Percentiles rank a stretch among this genome's conserved stretches.
These are phyloP conservation scores for Aleiodes testaceus DNA, from an alignment of 2,888 invertebrate genomes.

Conservation along the genomic window DNA sequence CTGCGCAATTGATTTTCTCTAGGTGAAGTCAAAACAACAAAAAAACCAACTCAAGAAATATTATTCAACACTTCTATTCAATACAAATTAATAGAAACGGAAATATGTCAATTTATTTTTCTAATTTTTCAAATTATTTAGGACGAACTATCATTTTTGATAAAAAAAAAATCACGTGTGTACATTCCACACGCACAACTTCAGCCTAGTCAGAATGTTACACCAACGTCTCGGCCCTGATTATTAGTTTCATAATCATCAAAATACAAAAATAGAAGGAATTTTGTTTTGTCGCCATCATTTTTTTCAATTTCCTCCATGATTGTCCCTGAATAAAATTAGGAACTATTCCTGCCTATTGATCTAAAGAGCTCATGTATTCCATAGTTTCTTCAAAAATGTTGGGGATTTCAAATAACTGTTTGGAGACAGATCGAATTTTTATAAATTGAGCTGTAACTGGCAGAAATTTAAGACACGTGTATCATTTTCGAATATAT, in stretches of 20 bases:
- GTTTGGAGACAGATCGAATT: not conserved
- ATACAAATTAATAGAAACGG: too few species aligned
- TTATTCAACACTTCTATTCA: too few species aligned
- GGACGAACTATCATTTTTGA: too few species aligned
- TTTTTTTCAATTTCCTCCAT: conserved; percentile 6
- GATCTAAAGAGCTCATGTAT: not conserved
- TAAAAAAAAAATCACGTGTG: too few species aligned
- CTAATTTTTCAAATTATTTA: too few species aligned
- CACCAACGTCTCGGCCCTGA: too few species aligned
- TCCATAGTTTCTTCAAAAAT: not conserved
- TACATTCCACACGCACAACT: too few species aligned
- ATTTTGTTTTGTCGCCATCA: conserved; percentile 37
- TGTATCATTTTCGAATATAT: not conserved
- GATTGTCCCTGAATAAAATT: conserved; percentile 8
- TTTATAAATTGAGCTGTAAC: conserved; percentile 1
- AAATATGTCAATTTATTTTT: too few species aligned
- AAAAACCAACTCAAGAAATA: too few species aligned
- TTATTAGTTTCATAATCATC: conserved; percentile 51
- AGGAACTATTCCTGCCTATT: not conserved
- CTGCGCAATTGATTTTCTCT: too few species aligned
- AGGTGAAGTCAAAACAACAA: too few species aligned
- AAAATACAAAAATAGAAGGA: conserved; percentile 48
- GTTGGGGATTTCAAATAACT: not conserved
- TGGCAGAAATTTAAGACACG: not conserved
- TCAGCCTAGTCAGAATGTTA: too few species aligned